These are phyloP conservation scores for Patella pellucida DNA, from an alignment of 2,888 invertebrate genomes.

Conservation along the genomic window DNA sequence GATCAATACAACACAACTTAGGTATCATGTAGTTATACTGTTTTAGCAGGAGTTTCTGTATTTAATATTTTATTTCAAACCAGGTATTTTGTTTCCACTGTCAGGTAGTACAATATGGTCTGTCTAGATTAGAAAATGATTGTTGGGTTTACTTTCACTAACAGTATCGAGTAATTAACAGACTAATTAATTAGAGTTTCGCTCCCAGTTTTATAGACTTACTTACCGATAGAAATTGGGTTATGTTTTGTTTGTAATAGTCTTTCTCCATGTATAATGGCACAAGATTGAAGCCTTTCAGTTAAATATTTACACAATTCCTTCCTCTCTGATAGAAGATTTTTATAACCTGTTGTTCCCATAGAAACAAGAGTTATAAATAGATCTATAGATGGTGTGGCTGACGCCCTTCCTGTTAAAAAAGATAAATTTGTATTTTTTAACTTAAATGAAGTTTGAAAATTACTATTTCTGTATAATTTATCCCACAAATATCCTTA, in stretches of 20 bases:
- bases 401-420: constrained; percentile 79
- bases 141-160: too few relatives aligned
- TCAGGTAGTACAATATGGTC: too few relatives aligned
- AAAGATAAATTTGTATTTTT: not conserved
- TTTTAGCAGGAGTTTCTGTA: too few relatives aligned
- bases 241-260: constrained; percentile 78
- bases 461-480: not conserved
- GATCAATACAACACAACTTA: too few relatives aligned
- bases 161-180: too few relatives aligned
- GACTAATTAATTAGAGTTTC: too few relatives aligned
- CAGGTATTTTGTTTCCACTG: too few relatives aligned
- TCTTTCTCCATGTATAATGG: constrained; percentile 75
- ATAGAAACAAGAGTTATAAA: constrained; percentile 83
- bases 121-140: too few relatives aligned
- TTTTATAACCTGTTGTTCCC: constrained; percentile 78
- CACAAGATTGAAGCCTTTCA: constrained; percentile 75
- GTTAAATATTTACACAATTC: constrained; percentile 77
- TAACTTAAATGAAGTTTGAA: not conserved
- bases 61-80: too few relatives aligned
- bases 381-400: constrained; percentile 80
- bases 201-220: not conserved
- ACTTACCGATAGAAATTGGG: constrained; percentile 80
- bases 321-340: constrained; percentile 76
- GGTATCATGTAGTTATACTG: too few relatives aligned
- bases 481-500: not conserved